These are phyloP conservation scores for Ennomos quercinarius DNA, from an alignment of 2,888 invertebrate genomes.

Conservation along the genomic window DNA sequence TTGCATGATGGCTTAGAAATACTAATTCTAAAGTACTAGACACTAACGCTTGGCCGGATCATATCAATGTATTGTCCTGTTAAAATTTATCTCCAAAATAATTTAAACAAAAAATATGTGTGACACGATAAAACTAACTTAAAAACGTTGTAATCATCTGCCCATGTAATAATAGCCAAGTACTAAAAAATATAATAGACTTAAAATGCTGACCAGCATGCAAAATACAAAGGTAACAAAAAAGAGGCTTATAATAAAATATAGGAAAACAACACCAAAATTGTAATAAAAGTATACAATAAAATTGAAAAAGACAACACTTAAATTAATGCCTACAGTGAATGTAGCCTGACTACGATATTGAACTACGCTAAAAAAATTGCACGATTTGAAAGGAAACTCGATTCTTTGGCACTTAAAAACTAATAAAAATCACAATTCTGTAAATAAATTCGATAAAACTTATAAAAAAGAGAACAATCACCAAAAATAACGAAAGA, in stretches of 20 bases:
- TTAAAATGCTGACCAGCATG: slow-evolving; percentile 66
- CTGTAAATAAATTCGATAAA: slow-evolving; percentile 68
- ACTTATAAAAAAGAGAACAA: slow-evolving; percentile 57
- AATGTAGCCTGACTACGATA: slow-evolving; percentile 59
- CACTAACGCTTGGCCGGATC: slow-evolving; percentile 15
- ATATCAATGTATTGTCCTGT: slow-evolving; percentile 28
- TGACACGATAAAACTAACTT: slow-evolving; percentile 15
- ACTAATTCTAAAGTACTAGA: slow-evolving; percentile 4
- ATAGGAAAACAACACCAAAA: slow-evolving; percentile 56
- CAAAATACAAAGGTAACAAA: slow-evolving; percentile 51
- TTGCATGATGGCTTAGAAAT: slow-evolving; percentile 13
- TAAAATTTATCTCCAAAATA: slow-evolving; percentile 60
- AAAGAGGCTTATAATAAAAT: slow-evolving; percentile 43
- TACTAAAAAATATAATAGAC: slow-evolving; percentile 31
- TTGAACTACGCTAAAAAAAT: slow-evolving; percentile 62
- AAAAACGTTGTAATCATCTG: slow-evolving; percentile 28
- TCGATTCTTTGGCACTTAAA: slow-evolving; percentile 78
- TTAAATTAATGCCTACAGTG: slow-evolving; percentile 51
- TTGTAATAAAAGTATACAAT: slow-evolving; percentile 23
- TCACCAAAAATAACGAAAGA: slow-evolving; percentile 49
- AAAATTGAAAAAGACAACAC: slow-evolving; percentile 55
- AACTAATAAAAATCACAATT: slow-evolving; percentile 72
- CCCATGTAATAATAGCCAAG: slow-evolving; percentile 40
- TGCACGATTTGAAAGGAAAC: slow-evolving; percentile 73
- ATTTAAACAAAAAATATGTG: slow-evolving; percentile 37